Conservation (phyloP, 1,140 invertebrate species). For the Drosophila persimilis region DNA sequence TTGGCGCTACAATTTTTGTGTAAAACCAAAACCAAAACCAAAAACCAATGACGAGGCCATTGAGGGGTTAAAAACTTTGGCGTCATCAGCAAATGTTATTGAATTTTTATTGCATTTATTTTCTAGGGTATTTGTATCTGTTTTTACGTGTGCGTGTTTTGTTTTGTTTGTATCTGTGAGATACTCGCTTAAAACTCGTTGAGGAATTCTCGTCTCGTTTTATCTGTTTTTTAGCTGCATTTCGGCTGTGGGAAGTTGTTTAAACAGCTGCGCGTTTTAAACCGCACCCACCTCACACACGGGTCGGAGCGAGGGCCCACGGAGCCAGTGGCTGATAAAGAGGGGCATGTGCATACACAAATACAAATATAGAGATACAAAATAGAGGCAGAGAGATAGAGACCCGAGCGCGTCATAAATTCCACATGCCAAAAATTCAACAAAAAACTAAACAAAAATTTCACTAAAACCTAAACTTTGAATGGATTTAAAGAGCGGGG, state of each 20-base stretch:
- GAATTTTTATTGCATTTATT: conserved; percentile 60
- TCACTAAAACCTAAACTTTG: conserved; percentile 10
- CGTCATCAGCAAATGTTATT: conserved; percentile 66
- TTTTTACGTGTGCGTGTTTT: neutral
- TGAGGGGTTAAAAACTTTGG: conserved; percentile 26
- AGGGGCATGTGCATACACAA: conserved; percentile 50
- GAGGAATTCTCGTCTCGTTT: conserved; percentile 18
- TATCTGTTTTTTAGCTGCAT: conserved; percentile 34
- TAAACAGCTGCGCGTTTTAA: conserved; percentile 66
- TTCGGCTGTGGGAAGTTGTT: conserved; percentile 47
- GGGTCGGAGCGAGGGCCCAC: neutral
- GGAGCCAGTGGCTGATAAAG: neutral
- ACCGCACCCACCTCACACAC: conserved; percentile 34
- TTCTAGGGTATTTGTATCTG: conserved; percentile 8
- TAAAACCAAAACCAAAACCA: conserved; percentile 28
- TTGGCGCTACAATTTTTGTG: conserved; percentile 51
- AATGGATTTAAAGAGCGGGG: neutral
- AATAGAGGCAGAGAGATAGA: neutral
- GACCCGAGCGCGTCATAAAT: conserved; percentile 54
- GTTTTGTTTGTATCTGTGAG: conserved; percentile 4
- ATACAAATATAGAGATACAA: conserved; percentile 32
- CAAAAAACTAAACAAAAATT: conserved; percentile 49
- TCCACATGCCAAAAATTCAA: conserved; percentile 64
- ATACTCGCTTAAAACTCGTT: conserved; percentile 30
- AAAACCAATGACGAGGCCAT: conserved; percentile 61